phyloP scores from a whole-genome alignment of 2,797 vertebrate species.

The Notolepis coatsorum region DNA sequence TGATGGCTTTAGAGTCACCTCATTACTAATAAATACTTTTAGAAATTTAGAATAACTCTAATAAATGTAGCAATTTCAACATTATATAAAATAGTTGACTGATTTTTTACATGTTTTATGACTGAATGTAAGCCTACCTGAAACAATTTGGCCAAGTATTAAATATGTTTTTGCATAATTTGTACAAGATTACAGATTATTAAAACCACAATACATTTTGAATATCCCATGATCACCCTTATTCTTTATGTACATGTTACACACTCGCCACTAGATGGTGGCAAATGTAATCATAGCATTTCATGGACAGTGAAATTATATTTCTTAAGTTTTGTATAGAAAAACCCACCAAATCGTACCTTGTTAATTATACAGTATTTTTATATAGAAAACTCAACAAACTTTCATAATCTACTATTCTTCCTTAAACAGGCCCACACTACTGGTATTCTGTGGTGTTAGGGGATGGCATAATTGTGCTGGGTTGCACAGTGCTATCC shows the following conservation, averaged over 20 bases:
- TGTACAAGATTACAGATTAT: slow-evolving; percentile 20
- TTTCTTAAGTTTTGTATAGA: neutral
- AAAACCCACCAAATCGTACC: slow-evolving; percentile 4
- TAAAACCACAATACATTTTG: slow-evolving; percentile 22
- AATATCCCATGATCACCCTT: slow-evolving; percentile 2
- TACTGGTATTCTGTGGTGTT: neutral
- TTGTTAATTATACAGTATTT: neutral
- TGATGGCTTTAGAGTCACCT: slow-evolving; percentile 18
- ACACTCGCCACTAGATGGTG: slow-evolving; percentile 40
- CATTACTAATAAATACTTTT: neutral
- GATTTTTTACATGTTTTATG: neutral
- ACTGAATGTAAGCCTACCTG: neutral
- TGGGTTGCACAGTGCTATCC: neutral
- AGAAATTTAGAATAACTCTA: slow-evolving; percentile 7
- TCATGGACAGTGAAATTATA: neutral
- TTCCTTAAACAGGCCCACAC: slow-evolving; percentile 8
- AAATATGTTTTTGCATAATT: slow-evolving; percentile 27
- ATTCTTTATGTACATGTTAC: neutral
- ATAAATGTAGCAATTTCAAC: slow-evolving; percentile 16
- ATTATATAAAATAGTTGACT: slow-evolving; percentile 9
- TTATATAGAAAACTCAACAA: slow-evolving; percentile 11
- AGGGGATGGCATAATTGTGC: neutral
- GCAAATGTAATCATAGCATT: slow-evolving; percentile 28
- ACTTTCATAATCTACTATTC: neutral
- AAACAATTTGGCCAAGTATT: slow-evolving; percentile 37